Conservation (phyloP, 2,113 vertebrate species). For the Lota lota region DNA sequence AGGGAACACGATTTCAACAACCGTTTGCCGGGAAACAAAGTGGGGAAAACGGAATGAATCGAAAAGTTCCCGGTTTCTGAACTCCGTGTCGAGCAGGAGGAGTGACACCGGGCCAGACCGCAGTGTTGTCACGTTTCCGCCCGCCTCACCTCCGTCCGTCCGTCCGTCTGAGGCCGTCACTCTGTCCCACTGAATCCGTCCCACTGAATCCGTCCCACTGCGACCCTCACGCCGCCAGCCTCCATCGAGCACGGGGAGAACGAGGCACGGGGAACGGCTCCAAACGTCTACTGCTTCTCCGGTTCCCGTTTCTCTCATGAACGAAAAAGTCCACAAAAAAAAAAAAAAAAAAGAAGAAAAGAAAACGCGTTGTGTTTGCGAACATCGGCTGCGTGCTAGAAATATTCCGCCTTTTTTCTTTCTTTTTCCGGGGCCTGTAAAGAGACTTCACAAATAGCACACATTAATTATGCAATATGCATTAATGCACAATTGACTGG, state of each 20-base stretch:
- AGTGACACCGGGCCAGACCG: background rate
- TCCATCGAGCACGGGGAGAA: constrained; percentile 63
- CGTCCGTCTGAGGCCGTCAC: constrained; percentile 63
- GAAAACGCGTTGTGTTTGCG: background rate
- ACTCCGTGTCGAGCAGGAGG: background rate
- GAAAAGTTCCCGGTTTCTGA: background rate
- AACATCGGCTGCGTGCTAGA: background rate
- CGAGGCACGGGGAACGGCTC: constrained; percentile 32
- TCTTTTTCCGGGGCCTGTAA: constrained; percentile 17
- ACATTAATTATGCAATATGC: constrained; percentile 68
- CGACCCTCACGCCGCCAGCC: constrained; percentile 50
- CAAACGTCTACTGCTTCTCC: no score
- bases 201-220: constrained; percentile 23
- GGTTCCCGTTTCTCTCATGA: no score
- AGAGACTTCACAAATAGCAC: constrained; percentile 32
- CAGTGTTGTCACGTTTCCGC: constrained; percentile 23
- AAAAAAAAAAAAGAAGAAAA: background rate
- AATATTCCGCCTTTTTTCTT: background rate
- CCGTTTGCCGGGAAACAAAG: no score
- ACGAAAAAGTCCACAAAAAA: no score
- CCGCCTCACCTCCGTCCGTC: constrained; percentile 50
- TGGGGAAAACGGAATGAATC: background rate
- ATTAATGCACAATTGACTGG: constrained; percentile 70
- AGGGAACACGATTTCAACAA: no score
- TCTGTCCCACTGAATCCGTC: constrained; percentile 61